A percentile compares a stretch with the other conserved stretches of the same genome.
Conservation (phyloP, 2,797 vertebrate genomes). For the Etheostoma perlongum region DNA sequence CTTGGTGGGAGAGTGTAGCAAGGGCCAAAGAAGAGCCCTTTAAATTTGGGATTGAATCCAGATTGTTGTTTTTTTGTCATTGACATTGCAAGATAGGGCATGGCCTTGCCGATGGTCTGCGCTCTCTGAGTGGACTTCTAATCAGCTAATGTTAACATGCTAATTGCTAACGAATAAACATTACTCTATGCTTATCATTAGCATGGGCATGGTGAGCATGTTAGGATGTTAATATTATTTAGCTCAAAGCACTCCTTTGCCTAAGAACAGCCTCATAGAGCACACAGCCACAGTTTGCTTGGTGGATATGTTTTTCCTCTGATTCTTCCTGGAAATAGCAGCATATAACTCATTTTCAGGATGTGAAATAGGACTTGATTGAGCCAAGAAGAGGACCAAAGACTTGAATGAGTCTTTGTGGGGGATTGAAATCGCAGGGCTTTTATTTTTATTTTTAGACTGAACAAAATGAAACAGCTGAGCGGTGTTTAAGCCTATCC, state of each 20-base stretch:
- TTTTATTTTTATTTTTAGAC: neutral
- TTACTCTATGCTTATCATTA: neutral
- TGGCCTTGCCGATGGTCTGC: too few species aligned
- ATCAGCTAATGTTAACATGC: neutral
- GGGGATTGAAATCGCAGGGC: slow-evolving; percentile 21
- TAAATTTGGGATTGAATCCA: too few species aligned
- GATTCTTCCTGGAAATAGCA: slow-evolving; percentile 18
- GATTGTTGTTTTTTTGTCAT: too few species aligned
- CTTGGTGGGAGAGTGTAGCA: too few species aligned
- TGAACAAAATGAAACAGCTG: slow-evolving; percentile 34
- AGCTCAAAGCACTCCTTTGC: neutral
- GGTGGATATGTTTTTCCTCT: slow-evolving; percentile 2
- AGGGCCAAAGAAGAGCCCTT: too few species aligned
- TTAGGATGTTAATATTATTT: neutral
- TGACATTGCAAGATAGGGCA: too few species aligned
- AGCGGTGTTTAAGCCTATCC: slow-evolving; percentile 2
- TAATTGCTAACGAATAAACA: neutral
- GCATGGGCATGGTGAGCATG: neutral
- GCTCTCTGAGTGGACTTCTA: neutral
- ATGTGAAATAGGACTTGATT: slow-evolving; percentile 19
- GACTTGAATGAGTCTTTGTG: neutral
- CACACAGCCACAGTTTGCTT: neutral
- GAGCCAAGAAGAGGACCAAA: slow-evolving; percentile 10
- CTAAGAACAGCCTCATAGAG: neutral
- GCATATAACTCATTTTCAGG: slow-evolving; percentile 18